These are phyloP conservation scores for Bhutanitis thaidina DNA, from an alignment of 2,888 invertebrate genomes.

Conservation along the genomic window DNA sequence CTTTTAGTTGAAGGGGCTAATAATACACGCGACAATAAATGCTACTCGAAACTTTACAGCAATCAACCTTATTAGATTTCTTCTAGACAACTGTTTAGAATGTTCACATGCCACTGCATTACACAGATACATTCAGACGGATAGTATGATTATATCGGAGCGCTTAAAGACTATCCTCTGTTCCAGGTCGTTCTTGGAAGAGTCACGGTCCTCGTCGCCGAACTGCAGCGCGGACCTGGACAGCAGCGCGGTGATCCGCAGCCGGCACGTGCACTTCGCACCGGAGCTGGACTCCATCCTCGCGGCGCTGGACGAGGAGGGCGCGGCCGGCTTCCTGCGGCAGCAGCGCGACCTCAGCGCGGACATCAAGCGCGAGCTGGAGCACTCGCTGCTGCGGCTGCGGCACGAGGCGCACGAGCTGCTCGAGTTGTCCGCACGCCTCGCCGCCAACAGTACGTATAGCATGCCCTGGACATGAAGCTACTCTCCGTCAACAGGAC, in stretches of 20 bases:
- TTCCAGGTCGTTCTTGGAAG: conserved; percentile 37
- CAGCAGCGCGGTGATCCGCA: conserved; percentile 43
- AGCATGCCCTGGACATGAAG: too few relatives aligned
- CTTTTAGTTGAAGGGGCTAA: too few relatives aligned
- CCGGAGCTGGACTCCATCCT: conserved; percentile 83
- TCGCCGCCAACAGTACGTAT: conserved; percentile 42
- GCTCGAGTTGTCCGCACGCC: conserved; percentile 77
- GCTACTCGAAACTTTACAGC: too few relatives aligned
- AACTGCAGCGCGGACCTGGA: conserved; percentile 36
- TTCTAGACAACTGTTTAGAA: too few relatives aligned
- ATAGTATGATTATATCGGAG: too few relatives aligned
- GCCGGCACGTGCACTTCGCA: conserved; percentile 84
- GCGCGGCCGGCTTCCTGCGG: conserved; percentile 77
- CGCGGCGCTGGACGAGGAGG: conserved; percentile 81
- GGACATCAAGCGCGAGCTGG: conserved; percentile 83
- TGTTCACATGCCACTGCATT: too few relatives aligned
- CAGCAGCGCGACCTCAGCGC: conserved; percentile 71
- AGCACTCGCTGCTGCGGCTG: conserved; percentile 83
- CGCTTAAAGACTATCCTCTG: too few relatives aligned
- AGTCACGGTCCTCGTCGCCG: conserved; percentile 41
- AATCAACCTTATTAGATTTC: too few relatives aligned
- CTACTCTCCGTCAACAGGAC: not conserved
- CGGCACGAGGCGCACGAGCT: conserved; percentile 85
- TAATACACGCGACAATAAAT: too few relatives aligned
- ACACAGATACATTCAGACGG: too few relatives aligned